phyloP scores from a whole-genome alignment of 2,113 vertebrate species.

The Odocoileus hemionus region DNA sequence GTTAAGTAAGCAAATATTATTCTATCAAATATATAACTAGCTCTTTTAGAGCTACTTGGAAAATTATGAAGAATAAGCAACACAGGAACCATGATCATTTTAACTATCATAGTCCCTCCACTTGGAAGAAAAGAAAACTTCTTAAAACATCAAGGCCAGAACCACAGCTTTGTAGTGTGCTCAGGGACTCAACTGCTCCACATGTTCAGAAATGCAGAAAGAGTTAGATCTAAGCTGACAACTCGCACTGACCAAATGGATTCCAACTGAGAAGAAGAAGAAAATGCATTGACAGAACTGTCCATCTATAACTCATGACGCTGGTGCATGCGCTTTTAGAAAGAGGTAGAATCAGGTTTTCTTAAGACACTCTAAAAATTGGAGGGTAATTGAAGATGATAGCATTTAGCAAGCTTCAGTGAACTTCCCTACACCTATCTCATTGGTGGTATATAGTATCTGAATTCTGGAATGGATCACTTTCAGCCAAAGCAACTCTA shows the following conservation, averaged over 20 bases:
- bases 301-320: background rate
- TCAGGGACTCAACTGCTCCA: background rate
- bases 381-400: background rate
- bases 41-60: background rate
- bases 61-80: background rate
- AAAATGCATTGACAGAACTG: background rate
- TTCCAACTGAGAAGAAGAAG: background rate
- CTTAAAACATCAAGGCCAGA: background rate
- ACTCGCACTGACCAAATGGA: slow-evolving; percentile 25
- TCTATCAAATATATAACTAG: background rate
- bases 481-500: background rate
- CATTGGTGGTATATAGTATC: background rate
- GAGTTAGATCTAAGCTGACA: slow-evolving; percentile 39
- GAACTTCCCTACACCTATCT: background rate
- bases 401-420: background rate
- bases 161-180: background rate
- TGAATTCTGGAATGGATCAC: background rate
- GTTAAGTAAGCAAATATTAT: background rate
- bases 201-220: background rate
- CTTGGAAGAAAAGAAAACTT: background rate
- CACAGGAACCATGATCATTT: background rate
- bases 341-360: background rate
- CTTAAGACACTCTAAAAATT: background rate
- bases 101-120: background rate
- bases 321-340: background rate